Conservation (phyloP, 2,888 invertebrate species). For the Julus scanicus region DNA sequence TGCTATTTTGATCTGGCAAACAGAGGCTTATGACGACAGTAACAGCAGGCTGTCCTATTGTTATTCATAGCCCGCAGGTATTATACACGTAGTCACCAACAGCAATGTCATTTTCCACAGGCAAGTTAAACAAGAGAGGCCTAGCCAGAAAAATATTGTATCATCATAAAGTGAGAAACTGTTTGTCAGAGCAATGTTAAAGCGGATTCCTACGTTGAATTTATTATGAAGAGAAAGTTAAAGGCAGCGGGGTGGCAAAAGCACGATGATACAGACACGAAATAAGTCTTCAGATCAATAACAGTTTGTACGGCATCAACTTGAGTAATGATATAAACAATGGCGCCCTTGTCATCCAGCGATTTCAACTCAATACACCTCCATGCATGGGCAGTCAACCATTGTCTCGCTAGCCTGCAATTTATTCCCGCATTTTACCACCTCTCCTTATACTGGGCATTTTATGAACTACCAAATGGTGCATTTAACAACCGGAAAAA, state of each 20-base stretch:
- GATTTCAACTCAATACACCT: neutral
- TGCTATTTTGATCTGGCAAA: conserved; percentile 15
- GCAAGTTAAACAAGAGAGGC: neutral
- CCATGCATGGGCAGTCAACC: neutral
- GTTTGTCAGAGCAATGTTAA: conserved; percentile 19
- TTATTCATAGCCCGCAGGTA: conserved; percentile 41
- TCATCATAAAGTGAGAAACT: conserved; percentile 31
- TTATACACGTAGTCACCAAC: conserved; percentile 15
- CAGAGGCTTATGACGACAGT: neutral
- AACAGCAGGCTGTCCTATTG: conserved; percentile 15
- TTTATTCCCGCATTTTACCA: neutral
- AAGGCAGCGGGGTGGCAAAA: conserved; percentile 40
- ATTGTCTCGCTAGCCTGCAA: neutral
- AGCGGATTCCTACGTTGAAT: conserved; percentile 23
- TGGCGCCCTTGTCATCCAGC: neutral
- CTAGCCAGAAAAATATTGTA: neutral
- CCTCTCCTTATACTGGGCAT: neutral
- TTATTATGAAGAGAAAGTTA: conserved; percentile 10
- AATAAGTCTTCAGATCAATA: conserved; percentile 40
- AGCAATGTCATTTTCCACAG: neutral
- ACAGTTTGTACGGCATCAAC: conserved; percentile 47
- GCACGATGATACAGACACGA: conserved; percentile 28
- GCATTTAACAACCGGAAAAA: neutral
- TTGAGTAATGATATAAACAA: conserved; percentile 47
- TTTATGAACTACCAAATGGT: neutral